Evolutionary conservation across 1,140 invertebrate genomes (phyloP).

Genomic region (Nephila pilipes): DNA sequence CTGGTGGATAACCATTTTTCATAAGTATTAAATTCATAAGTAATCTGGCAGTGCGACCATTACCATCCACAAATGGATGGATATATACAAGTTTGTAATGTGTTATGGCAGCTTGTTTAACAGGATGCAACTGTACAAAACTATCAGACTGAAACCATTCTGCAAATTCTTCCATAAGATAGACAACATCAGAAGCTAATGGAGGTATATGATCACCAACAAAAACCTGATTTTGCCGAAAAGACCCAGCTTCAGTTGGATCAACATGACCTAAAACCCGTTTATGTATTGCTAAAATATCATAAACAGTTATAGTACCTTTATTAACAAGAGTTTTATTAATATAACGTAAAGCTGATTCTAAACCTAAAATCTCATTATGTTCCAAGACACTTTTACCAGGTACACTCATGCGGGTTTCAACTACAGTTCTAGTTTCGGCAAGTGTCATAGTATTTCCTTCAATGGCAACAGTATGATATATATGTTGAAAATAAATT

Average conservation of each 20-base stretch:
- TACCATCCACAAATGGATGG: constrained; percentile 96
- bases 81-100: constrained; percentile 98
- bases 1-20: constrained; percentile 97
- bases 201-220: constrained; percentile 96
- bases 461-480: constrained; percentile 98
- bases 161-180: constrained; percentile 93
- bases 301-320: constrained; percentile 88
- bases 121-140: constrained; percentile 91
- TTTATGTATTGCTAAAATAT: constrained; percentile 95
- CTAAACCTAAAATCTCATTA: constrained; percentile 96
- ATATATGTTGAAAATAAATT: constrained; percentile 97
- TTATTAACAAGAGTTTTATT: constrained; percentile 91
- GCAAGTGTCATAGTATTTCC: constrained; percentile 98
- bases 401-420: constrained; percentile 94
- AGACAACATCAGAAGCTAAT: constrained; percentile 88
- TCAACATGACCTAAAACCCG: constrained; percentile 96
- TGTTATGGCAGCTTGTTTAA: constrained; percentile 94
- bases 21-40: constrained; percentile 99
- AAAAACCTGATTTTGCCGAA: constrained; percentile 86
- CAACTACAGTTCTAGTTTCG: constrained; percentile 94
- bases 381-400: constrained; percentile 98
- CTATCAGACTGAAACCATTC: constrained; percentile 93
- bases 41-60: constrained; percentile 95
- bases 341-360: constrained; percentile 96
- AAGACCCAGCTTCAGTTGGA: constrained; percentile 90